phyloP scores from a whole-genome alignment of 2,888 invertebrate species.

The Petrolisthes manimaculis region DNA sequence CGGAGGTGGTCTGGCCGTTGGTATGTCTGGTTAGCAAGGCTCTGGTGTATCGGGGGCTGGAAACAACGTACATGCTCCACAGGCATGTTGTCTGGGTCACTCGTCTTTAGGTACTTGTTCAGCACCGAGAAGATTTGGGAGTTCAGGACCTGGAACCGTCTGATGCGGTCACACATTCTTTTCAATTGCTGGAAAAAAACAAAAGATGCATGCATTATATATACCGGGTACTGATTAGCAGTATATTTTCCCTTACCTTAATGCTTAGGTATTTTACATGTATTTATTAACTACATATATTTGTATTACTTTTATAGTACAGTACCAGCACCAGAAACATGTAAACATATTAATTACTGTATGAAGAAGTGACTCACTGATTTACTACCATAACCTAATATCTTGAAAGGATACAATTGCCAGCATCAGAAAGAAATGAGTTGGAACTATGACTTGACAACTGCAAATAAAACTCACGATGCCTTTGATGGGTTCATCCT shows the following conservation, averaged over 20 bases:
- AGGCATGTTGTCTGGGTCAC: conserved; percentile 80
- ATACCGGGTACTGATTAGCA: not conserved
- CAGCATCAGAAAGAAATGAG: not conserved
- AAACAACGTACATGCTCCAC: conserved; percentile 97
- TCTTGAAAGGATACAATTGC: not conserved
- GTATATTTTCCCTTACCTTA: too few species aligned
- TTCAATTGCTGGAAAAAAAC: conserved; percentile 81
- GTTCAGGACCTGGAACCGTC: conserved; percentile 93
- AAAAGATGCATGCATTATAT: not conserved
- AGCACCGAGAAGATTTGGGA: conserved; percentile 97
- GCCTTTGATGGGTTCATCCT: conserved; percentile 93
- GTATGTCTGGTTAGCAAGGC: conserved; percentile 75
- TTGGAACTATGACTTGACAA: not conserved
- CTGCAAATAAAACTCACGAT: conserved; percentile 80
- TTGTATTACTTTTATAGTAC: too few species aligned
- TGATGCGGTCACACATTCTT: conserved; percentile 96
- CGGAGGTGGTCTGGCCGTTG: conserved; percentile 73
- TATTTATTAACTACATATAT: too few species aligned
- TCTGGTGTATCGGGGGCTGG: conserved; percentile 91
- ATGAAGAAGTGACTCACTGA: not conserved
- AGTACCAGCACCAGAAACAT: not conserved
- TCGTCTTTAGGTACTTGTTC: conserved; percentile 91
- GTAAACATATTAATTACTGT: not conserved
- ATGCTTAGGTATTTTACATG: too few species aligned
- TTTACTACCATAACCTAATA: not conserved